Evolutionary conservation across 2,113 vertebrate genomes (phyloP).

Genomic region (Hippocampus zosterae): DNA sequence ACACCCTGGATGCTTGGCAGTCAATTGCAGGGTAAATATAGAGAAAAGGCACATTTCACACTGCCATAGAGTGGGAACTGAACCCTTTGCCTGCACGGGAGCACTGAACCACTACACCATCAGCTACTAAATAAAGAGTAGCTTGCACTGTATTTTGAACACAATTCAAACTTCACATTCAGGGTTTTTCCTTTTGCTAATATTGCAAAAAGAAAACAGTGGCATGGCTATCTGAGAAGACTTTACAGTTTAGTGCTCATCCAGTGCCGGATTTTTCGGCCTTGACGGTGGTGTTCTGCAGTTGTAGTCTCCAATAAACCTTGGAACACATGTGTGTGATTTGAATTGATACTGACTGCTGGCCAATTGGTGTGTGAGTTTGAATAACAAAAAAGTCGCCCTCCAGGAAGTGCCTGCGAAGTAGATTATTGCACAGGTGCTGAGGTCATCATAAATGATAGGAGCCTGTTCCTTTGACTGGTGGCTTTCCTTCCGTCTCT

Average conservation of each 20-base stretch:
- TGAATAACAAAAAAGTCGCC: not conserved
- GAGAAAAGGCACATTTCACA: not conserved
- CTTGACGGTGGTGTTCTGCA: not conserved
- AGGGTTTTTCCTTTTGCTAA: too few species aligned
- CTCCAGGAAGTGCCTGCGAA: conserved; percentile 31
- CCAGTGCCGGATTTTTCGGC: too few species aligned
- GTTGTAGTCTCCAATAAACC: not conserved
- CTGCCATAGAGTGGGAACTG: too few species aligned
- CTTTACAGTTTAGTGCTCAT: too few species aligned
- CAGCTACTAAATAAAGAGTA: too few species aligned
- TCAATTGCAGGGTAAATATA: not conserved
- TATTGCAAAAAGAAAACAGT: too few species aligned
- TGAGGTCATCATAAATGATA: conserved; percentile 10
- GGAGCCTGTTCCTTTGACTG: not conserved
- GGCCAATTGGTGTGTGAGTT: not conserved
- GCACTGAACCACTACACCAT: too few species aligned
- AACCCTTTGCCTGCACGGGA: too few species aligned
- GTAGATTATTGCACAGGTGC: conserved; percentile 49
- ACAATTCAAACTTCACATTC: too few species aligned
- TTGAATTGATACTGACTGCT: conserved; percentile 11
- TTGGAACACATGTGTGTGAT: not conserved
- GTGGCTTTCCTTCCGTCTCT: conserved; percentile 28
- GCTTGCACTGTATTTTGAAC: too few species aligned
- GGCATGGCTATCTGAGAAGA: not conserved
- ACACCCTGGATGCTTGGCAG: too few species aligned